Base-by-base conservation (phyloP, 2,888 invertebrate species). In the Nyleta sp. region DNA sequence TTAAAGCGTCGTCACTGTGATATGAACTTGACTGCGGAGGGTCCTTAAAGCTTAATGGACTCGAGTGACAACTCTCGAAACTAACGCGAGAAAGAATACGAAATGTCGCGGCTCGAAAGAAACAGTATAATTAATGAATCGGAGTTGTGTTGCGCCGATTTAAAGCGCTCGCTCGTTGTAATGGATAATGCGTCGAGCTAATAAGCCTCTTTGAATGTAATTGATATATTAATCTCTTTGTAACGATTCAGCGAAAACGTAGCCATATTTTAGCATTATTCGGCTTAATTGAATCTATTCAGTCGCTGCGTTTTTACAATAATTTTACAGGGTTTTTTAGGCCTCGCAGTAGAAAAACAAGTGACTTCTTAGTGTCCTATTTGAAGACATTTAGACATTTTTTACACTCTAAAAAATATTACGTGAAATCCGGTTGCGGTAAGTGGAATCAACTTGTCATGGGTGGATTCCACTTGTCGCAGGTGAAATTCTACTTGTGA, bases 31-130 rank as follows among this genome's bases (percentile, higher is more conserved):
- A 55, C 38, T 57, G 38, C 57, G 22, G 59, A 59, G 59, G 31
- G 33, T 59, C 44, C 59, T 59, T 44, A 18, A 44, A 31, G 31
- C 44, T 42, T 59, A 59, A 59, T 59, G 31, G 44, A 59, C 28
- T 57, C 59, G 44, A 59, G 18, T 44, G 59, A 59, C 59, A 44
- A 33, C 59, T 59, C 44, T 42, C 44, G 31, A 18, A 13, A 59
- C 31, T n/a, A 44, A 44, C 44, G 42, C 18, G 40, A 59, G 31
- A 59, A 59, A 59, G 44, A 44, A 59, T 57, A 57, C 20, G 20
- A 40, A 57, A 57, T 42, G 38, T 28, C 20, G 28, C n/a, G 6
- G 57, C 15, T 20, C 22, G 22, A 35, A 55, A 38, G 55, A 55
- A 55, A 55, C 35, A 55, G 35, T 38, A 38, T 53, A 18, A 38